phyloP scores from a whole-genome alignment of 2,888 invertebrate species.

The Drosophila recens region DNA sequence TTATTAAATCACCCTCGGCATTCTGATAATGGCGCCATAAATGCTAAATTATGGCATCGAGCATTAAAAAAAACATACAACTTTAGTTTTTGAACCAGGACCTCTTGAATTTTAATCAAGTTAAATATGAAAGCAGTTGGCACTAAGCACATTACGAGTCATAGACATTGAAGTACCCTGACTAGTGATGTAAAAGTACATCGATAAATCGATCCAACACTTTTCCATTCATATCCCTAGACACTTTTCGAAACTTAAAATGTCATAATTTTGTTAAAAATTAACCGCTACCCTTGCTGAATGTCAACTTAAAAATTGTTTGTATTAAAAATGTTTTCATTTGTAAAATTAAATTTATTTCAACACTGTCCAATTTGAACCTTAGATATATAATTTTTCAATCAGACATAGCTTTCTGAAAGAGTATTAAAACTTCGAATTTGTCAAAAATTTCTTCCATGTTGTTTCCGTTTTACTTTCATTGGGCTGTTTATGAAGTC shows the following conservation, averaged over 20 bases:
- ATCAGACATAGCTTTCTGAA: too few species aligned
- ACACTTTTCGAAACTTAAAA: too few species aligned
- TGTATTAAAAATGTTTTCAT: too few species aligned
- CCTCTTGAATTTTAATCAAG: constrained; percentile 80
- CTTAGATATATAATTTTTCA: too few species aligned
- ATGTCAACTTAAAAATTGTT: too few species aligned
- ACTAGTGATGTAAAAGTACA: not conserved
- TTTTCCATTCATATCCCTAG: too few species aligned
- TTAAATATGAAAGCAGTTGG: constrained; percentile 71
- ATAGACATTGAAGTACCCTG: constrained; percentile 45
- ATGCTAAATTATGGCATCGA: constrained; percentile 69
- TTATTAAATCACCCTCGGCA: constrained; percentile 51
- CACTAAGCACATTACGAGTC: constrained; percentile 46
- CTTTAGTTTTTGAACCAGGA: constrained; percentile 47
- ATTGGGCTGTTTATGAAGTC: constrained; percentile 63
- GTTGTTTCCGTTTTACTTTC: constrained; percentile 61
- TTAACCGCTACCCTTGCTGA: too few species aligned
- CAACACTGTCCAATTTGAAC: too few species aligned
- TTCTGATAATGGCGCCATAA: constrained; percentile 61
- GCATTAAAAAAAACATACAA: constrained; percentile 26
- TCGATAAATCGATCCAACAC: too few species aligned
- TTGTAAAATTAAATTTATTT: too few species aligned
- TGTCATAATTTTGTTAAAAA: too few species aligned
- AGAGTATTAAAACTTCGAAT: not conserved
- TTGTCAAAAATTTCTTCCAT: not conserved